Evolutionary conservation across 1,140 invertebrate genomes (phyloP), one percentile per base, ranked within the genome.

Genomic region (Stenopsyche tienmushanensis): DNA sequence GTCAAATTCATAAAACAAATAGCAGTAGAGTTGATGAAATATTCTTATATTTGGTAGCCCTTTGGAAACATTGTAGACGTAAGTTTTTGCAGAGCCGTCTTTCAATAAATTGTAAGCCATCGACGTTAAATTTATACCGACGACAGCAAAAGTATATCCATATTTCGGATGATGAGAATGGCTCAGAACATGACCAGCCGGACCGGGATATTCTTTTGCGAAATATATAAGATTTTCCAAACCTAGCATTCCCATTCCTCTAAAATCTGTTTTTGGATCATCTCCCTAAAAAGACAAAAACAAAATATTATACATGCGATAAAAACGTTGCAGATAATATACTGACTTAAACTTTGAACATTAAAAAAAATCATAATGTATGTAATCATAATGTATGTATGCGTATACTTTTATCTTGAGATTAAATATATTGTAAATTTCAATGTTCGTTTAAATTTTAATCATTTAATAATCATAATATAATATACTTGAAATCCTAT

Each of bases 221-320:
- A 98, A 97, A 76, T 87, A 97, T 72, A 97, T 74, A 1, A 99
- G 79, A 79, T 98, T 96, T 72, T 97, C 90, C 21, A 99, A 77
- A 2, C 96, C 94, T 13, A 99, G 81, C n/a, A 97, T 77, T 59
- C 97, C 97, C 95, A 98, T 98, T 62, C 96, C 97, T 49, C 97
- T 85, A 74, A 99, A 99, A 81, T 99, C 97, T 1, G 97, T 99
- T 78, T 92, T 91, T 0, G 97, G 97, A 83, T 99, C 96, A 72
- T 97, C 91, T 13, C 97, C 97, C 83, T 97, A 90, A 76, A 82
- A 79, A n/a, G n/a, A n/a, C 58, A 65, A 71, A 70, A 58, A 54
- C 39, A 58, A 60, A 9, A n/a, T 34, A 8, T 44, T 57, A 34
- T n/a, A n/a, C 5, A 45, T 45, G 18, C 18, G 5, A 39, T 39